Evolutionary conservation across 2,888 invertebrate genomes (phyloP).

Genomic region (Drosophila tripunctata): DNA sequence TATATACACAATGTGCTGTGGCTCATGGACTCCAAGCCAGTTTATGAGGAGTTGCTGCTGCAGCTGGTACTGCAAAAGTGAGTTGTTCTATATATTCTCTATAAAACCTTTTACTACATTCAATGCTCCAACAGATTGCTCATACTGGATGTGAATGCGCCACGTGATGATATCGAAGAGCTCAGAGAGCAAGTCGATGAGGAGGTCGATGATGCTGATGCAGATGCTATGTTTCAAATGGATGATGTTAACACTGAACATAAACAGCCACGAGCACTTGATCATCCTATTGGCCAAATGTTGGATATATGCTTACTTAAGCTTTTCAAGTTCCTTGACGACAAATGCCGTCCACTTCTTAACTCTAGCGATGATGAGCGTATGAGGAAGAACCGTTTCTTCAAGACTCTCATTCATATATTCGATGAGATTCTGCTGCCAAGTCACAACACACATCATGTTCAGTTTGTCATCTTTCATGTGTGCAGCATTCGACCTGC

Average conservation of each 20-base stretch:
- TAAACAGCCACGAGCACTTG: conserved; percentile 76
- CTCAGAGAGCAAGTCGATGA: conserved; percentile 85
- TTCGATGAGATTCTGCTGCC: conserved; percentile 93
- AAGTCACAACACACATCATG: conserved; percentile 92
- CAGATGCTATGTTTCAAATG: conserved; percentile 81
- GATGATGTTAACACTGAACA: conserved; percentile 54
- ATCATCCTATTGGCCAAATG: conserved; percentile 87
- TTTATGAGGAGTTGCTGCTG: conserved; percentile 88
- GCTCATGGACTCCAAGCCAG: conserved; percentile 90
- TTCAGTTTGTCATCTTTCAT: conserved; percentile 91
- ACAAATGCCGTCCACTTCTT: conserved; percentile 54
- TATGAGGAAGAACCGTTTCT: conserved; percentile 85
- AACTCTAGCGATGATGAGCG: conserved; percentile 80
- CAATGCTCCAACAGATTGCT: conserved; percentile 89
- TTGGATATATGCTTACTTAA: conserved; percentile 92
- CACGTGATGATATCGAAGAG: conserved; percentile 86
- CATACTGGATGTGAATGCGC: conserved; percentile 89
- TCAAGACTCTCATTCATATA: conserved; percentile 87
- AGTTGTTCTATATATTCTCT: no score
- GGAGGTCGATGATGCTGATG: no score
- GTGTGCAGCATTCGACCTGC: conserved; percentile 87
- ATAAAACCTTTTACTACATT: no score
- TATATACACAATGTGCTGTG: conserved; percentile 92
- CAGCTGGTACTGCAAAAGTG: conserved; percentile 91
- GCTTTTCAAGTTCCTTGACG: conserved; percentile 88